Base-by-base conservation (phyloP, 64 coral and sea anemone genomes). In the Montipora foliosa region DNA sequence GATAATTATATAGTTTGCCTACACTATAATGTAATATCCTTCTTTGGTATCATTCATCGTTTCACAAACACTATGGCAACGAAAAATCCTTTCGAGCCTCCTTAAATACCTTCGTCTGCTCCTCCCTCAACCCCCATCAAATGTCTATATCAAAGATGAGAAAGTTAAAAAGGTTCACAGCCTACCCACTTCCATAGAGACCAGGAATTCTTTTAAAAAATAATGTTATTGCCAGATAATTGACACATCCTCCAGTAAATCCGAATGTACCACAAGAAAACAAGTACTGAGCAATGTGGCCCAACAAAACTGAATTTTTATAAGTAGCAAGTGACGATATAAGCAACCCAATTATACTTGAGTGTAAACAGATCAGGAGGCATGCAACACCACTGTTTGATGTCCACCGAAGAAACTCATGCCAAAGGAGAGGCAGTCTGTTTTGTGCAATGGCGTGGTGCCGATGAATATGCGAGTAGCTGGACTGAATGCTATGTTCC, bases 231-330 rank as follows among this genome's bases (percentile, higher is more conserved):
- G 87, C 93, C 15, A 95, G 62, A 94, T 85, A 95, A 71, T 98
- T 98, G 2, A 90, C 57, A 83, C 81, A 89, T 37, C 93, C 96
- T 90, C 96, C 96, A 78, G 74, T 77, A 79, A 98, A 88, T n/a
- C 93, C 96, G 76, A 92, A 95, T 74, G 95, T 92, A 8, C 96
- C 96, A 92, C 96, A 98, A 7, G 93, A 85, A n/a, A 98, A 90
- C 76, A 98, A 75, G 84, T 98, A 95, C 44, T 74, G 93, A 78
- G 96, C 93, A 74, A 95, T 8, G 22, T 55, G 57, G 62, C 79
- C 20, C 90, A 93, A 89, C 47, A 67, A 17, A 57, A 86, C 45
- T 13, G 88, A 13, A 11, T 81, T 60, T 49, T 82, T 13, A 86
- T 71, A 49, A 11, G 45, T 47, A 29, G 89, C 89, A 48, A 89